Evolutionary conservation across 2,888 invertebrate species (phyloP).

Genomic region (Phasia obesa): DNA sequence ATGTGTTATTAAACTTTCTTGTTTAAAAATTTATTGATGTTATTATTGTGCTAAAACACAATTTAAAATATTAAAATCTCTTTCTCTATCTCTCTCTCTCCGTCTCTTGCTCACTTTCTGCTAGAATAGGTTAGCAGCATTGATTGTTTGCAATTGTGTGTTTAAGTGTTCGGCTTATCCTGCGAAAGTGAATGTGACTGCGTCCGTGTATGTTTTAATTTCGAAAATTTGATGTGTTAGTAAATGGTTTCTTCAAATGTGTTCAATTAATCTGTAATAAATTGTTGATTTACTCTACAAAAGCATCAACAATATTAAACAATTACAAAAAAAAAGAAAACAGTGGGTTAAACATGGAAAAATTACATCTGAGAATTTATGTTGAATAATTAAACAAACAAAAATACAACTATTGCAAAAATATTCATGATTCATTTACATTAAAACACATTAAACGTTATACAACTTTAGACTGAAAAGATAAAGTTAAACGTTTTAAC

Average conservation of each 20-base stretch:
- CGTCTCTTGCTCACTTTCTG: background rate
- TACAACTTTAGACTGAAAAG: no score
- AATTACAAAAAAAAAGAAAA: background rate
- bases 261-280: conserved; percentile 62
- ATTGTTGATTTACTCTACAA: conserved; percentile 59
- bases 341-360: conserved; percentile 4
- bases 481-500: no score
- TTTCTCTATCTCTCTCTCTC: background rate
- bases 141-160: background rate
- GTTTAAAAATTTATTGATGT: conserved; percentile 36
- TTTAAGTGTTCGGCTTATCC: conserved; percentile 37
- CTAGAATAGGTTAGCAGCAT: background rate
- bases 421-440: no score
- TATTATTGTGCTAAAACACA: conserved; percentile 13
- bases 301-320: conserved; percentile 34
- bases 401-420: no score
- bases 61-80: conserved; percentile 10
- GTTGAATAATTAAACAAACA: no score
- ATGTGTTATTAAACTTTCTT: conserved; percentile 46
- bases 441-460: no score
- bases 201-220: background rate
- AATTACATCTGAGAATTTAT: no score
- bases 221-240: conserved; percentile 19
- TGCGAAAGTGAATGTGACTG: background rate
- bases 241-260: conserved; percentile 49